phyloP scores from a whole-genome alignment of 2,888 invertebrate species.

The Slavum lentiscoides region DNA sequence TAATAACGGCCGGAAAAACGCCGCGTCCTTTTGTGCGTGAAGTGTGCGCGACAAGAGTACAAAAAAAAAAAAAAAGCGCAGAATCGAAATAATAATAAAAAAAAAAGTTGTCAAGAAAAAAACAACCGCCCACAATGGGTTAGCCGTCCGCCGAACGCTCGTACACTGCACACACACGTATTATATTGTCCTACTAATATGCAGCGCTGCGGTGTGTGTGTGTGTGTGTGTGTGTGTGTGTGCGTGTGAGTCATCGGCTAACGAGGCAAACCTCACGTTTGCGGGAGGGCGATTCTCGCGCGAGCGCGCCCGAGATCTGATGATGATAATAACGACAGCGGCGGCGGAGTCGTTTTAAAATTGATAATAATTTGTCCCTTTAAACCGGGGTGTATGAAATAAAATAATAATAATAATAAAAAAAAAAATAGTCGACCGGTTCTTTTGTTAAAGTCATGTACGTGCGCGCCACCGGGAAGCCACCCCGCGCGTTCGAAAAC shows the following conservation, averaged over 20 bases:
- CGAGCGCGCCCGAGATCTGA: constrained; percentile 21
- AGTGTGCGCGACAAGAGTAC: constrained; percentile 46
- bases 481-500: no score
- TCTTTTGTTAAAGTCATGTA: constrained; percentile 50
- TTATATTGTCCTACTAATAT: not conserved
- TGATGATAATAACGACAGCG: constrained; percentile 17
- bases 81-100: constrained; percentile 4
- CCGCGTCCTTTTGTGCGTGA: constrained; percentile 39
- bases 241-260: constrained; percentile 42
- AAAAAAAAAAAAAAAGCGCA: constrained; percentile 2
- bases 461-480: not conserved
- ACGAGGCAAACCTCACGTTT: constrained; percentile 50
- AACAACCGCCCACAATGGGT: constrained; percentile 42
- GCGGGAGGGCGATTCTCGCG: constrained; percentile 39
- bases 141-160: not conserved
- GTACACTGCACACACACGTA: not conserved
- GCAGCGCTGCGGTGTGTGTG: not conserved
- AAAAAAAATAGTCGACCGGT: constrained; percentile 40
- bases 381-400: constrained; percentile 19
- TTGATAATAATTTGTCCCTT: constrained; percentile 53
- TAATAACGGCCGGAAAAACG: constrained; percentile 2
- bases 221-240: not conserved
- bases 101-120: constrained; percentile 3
- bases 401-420: constrained; percentile 11
- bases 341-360: constrained; percentile 34